phyloP scores from a whole-genome alignment of 2,797 vertebrate species.

The Strix occidentalis region DNA sequence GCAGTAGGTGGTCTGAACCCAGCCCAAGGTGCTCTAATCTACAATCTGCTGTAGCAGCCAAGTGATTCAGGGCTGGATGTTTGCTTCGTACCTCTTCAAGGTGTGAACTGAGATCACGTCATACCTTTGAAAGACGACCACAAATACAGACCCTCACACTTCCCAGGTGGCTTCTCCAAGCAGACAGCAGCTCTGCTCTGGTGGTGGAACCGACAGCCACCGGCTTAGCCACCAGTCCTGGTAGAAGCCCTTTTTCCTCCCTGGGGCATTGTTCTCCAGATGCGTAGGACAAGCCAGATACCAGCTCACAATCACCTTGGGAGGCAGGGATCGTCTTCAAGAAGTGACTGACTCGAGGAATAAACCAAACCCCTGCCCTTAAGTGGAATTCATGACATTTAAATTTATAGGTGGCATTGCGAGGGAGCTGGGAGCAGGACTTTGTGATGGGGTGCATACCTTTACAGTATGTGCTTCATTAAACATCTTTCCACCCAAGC shows the following conservation, averaged over 20 bases:
- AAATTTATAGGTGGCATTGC: neutral
- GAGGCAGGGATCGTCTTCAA: neutral
- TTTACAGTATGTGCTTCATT: neutral
- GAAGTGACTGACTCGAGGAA: neutral
- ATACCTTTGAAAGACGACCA: neutral
- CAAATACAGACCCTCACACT: neutral
- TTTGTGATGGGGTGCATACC: neutral
- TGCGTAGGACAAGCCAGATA: neutral
- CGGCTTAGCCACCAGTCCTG: neutral
- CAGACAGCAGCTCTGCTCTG: accelerated
- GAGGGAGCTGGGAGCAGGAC: neutral
- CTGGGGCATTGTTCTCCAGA: neutral
- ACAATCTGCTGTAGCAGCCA: neutral
- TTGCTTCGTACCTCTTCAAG: neutral
- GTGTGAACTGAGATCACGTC: neutral
- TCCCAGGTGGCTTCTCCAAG: neutral
- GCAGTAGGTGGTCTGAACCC: neutral
- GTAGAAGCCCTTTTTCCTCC: neutral
- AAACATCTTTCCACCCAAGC: conserved; percentile 11
- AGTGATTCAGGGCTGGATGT: conserved; percentile 32
- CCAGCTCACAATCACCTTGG: accelerated
- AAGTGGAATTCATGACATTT: neutral
- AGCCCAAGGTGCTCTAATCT: conserved; percentile 25
- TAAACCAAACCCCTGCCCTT: neutral
- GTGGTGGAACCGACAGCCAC: accelerated